Evolutionary conservation across 2,797 vertebrate genomes (phyloP), one percentile per base, ranked within the genome.

Genomic region (Loriculus beryllinus): DNA sequence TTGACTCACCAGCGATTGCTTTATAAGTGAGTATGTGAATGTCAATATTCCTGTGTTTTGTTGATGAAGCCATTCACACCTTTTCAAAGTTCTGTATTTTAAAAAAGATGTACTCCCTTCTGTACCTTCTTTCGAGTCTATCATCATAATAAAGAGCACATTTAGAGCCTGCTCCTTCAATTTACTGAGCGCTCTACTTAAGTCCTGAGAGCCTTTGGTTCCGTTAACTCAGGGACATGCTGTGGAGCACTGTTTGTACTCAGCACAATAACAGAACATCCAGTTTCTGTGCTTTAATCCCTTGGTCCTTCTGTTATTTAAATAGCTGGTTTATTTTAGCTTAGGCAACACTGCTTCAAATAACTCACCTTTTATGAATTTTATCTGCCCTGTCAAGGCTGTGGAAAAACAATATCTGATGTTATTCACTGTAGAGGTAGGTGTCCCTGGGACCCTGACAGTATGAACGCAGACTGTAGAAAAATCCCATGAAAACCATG

Each of bases 1-100:
- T 81, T 94, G 39, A 87, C 94, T 92, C 71, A 54, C 52, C 62
- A 80, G 31, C 2, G 0, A 71, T 75, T 91, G 78, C 84, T 93
- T 95, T 95, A 68, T 75, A 95, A 95, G 71, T 78, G 48, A 89
- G 26, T 59, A 22, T 33, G 87, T 92, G 63, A 48, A 86, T 75
- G 94, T 95, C 89, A 94, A 95, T 93, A 91, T 80, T 93, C n/a
- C 84, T 82, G 52, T 78, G 57, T 64, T 91, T 88, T 40, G 52
- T 89, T 95, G 92, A 95, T 93, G 45, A 87, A 91, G 62, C 52
- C 87, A 75, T 96, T 95, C 82, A 91, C 72, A 91, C 68, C 69
- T 92, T 89, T 91, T 82, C 52, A 74, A 45, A 74, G 82, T 74
- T 75, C 35, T 85, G 45, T 10, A 52, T 77, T 90, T 62, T 43